Base-by-base conservation (phyloP, 2,113 vertebrate species). In the Pollimyrus isidori region DNA sequence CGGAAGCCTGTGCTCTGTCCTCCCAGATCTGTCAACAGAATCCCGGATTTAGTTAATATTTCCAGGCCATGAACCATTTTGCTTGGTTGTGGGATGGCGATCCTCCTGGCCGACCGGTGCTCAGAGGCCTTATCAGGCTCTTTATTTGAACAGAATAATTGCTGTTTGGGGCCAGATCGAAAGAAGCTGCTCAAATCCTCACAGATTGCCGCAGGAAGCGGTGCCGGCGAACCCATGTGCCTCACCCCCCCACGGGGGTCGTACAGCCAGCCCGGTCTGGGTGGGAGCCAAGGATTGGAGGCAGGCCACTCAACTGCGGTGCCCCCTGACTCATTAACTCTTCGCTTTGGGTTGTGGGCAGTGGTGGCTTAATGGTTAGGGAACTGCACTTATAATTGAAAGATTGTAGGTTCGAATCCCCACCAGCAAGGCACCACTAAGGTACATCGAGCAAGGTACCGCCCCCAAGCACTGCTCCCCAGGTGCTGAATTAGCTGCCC, bases 101-200 rank as follows among this genome's bases (percentile, higher is more conserved):
- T 45, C 88, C 23, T 10, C 21, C 15, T 53, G 87, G 26, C 49
- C 6, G 45, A 45, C 7, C 49, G 35, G n/a, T 3, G 1, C 80
- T 19, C 19, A 7, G 7, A n/a, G 11, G 15, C 88, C 88, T 62
- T 62, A 58, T 52, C 76, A 1, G 19, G 15, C 7, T 69, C 26
- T 87, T 85, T 90, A 39, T 89, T 83, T 84, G 88, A 90, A 53
- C 17, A 52, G 49, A 0, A 23, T 88, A 82, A 82, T 89, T 85
- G 45, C 42, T 19, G 48, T 76, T 45, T 15, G 80, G 19, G 52
- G 65, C 15, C 21, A 87, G 13, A 53, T 85, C 7, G 1, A 19
- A 35, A 76, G 35, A 5, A 76, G 30, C 0, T 5, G 30, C 35
- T 76, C 35, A n/a, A 76, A 76, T 9, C 45, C 30, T 15, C 35